Evolutionary conservation across 2,888 invertebrate species (phyloP).

Genomic region (Bombylius major): DNA sequence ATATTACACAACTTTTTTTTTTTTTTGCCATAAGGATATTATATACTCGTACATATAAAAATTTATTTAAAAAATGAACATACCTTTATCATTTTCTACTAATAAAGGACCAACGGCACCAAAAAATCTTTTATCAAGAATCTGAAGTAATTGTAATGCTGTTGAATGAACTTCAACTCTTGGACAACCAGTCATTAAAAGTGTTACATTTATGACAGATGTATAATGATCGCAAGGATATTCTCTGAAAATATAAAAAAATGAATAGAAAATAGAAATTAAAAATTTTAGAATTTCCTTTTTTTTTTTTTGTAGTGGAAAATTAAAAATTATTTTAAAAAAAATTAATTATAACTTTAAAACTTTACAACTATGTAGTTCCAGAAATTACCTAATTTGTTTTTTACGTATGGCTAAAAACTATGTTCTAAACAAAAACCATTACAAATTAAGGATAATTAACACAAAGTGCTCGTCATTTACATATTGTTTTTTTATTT

Average conservation of each 20-base stretch:
- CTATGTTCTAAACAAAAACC: no score
- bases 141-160: constrained; percentile 84
- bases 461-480: no score
- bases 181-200: constrained; percentile 92
- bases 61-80: constrained; percentile 29
- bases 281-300: no score
- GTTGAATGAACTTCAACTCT: constrained; percentile 85
- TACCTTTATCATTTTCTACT: constrained; percentile 61
- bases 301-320: neutral
- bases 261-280: neutral
- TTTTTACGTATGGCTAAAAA: no score
- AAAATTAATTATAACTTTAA: no score
- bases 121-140: constrained; percentile 91
- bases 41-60: neutral
- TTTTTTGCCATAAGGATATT: no score
- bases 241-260: constrained; percentile 49
- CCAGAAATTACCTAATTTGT: no score
- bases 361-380: no score
- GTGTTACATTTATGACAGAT: constrained; percentile 92
- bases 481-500: no score
- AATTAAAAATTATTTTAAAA: no score
- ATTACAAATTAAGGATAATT: no score
- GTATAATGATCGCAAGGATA: constrained; percentile 97
- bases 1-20: neutral
- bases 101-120: constrained; percentile 62